Base-by-base conservation (phyloP, 2,113 vertebrate genomes). In the Tragelaphus scriptus region DNA sequence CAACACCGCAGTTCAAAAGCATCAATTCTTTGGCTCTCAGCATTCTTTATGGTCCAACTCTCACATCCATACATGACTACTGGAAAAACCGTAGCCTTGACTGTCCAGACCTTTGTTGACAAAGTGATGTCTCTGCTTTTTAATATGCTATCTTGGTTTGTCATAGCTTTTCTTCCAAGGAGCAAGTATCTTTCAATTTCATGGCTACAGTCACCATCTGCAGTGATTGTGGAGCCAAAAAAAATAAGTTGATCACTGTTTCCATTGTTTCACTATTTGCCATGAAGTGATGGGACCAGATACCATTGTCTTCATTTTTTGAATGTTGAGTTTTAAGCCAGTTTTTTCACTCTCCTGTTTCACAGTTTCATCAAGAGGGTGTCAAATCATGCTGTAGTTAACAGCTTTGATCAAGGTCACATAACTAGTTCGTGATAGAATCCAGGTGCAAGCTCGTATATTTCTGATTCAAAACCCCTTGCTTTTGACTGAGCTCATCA, bases 381-480 rank as follows among this genome's bases (percentile, higher is more conserved):
- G 89, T 92, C 11, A 77, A 58, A 79, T 81, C 71, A 90, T 49
- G 55, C 36, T 32, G 17, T 26, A 7, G n/a, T 79, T 89, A 88
- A 90, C 28, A 77, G n/a, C 61, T 87, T 96, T 92, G 82, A 36
- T 75, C 77, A 88, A 86, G 88, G 56, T 82, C 91, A 63, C 30
- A 82, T 14, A 61, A 28, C 21, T 14, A 55, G 19, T 94, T 53
- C 25, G 8, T 75, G 65, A 85, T 94, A n/a, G n/a, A 77, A 15
- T 88, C 61, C 44, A 7, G 53, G 85, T 5, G 8, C 40, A 85
- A 80, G 9, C 44, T 49, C 44, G 23, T n/a, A 2, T 30, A 40
- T 63, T 94, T 96, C 77, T 75, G 19, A 59, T 80, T 58, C 88
- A 65, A 88, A 95, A 86, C 14, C 40, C 56, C 30, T 85, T 97